A percentile compares a stretch with the other conserved stretches of the same genome.
Evolutionary conservation across 2,888 invertebrate species (phyloP).

Genomic region (Patella pellucida): DNA sequence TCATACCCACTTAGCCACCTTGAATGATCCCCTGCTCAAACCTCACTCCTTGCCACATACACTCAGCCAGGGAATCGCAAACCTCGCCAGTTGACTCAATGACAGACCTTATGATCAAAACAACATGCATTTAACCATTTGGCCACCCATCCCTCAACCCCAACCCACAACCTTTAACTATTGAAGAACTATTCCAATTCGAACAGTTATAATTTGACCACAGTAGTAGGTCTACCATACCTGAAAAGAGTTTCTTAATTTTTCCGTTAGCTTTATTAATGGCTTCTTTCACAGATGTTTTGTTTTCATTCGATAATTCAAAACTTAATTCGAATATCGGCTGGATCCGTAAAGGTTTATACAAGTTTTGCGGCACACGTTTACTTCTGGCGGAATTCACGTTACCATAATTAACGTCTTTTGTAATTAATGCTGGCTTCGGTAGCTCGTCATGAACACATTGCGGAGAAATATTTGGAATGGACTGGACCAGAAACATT

Average conservation of each 20-base stretch:
- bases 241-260: conserved; percentile 35
- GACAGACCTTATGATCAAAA: too few relatives aligned
- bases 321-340: conserved; percentile 23
- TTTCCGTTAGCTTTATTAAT: conserved; percentile 40
- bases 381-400: background rate
- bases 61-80: too few relatives aligned
- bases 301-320: conserved; percentile 36
- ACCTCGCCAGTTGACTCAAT: too few relatives aligned
- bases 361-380: background rate
- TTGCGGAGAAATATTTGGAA: background rate
- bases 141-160: too few relatives aligned
- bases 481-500: background rate
- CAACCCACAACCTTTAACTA: too few relatives aligned
- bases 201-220: too few relatives aligned
- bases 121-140: too few relatives aligned
- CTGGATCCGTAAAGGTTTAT: conserved; percentile 15
- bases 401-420: conserved; percentile 3
- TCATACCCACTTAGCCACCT: too few relatives aligned
- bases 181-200: too few relatives aligned
- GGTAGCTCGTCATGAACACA: conserved; percentile 1
- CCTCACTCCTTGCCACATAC: too few relatives aligned
- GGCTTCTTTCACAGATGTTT: conserved; percentile 33
- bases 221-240: conserved; percentile 20
- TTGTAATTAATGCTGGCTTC: background rate
- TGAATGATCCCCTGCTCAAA: too few relatives aligned